Conservation (phyloP, 2,888 invertebrate species). For the Xestia sexstrigata region DNA sequence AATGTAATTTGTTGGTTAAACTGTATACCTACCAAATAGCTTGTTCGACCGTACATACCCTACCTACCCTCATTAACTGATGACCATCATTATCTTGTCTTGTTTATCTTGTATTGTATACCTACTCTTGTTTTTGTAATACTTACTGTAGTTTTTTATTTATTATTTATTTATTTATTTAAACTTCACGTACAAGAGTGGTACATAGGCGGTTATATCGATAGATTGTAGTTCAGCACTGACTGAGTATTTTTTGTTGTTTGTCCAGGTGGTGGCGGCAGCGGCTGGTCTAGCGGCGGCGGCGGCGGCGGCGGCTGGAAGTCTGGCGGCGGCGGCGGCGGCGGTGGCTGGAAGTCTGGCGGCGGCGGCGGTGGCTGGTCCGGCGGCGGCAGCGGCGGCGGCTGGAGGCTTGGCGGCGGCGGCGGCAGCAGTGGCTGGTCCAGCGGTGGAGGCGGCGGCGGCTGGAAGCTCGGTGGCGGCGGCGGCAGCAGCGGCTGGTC, state of each 20-base stretch:
- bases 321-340: conserved; percentile 68
- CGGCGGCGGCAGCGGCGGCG: conserved; percentile 45
- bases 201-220: background rate
- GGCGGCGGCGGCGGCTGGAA: conserved; percentile 50
- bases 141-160: background rate
- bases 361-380: conserved; percentile 63
- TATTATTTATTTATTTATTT: too few relatives aligned
- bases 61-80: background rate
- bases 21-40: too few relatives aligned
- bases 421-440: conserved; percentile 53
- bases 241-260: conserved; percentile 15
- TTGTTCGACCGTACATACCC: too few relatives aligned
- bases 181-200: too few relatives aligned
- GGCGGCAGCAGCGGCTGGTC: conserved; percentile 65
- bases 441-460: conserved; percentile 63
- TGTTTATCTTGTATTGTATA: background rate
- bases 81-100: background rate
- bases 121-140: too few relatives aligned
- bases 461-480: conserved; percentile 55
- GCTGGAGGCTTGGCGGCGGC: conserved; percentile 59
- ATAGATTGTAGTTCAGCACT: background rate
- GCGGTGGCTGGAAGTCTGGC: conserved; percentile 54
- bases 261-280: conserved; percentile 71
- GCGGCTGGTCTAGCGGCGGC: conserved; percentile 51
- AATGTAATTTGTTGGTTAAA: too few relatives aligned